Evolutionary conservation across 1,140 invertebrate genomes (phyloP).

Genomic region (Megalopta genalis): DNA sequence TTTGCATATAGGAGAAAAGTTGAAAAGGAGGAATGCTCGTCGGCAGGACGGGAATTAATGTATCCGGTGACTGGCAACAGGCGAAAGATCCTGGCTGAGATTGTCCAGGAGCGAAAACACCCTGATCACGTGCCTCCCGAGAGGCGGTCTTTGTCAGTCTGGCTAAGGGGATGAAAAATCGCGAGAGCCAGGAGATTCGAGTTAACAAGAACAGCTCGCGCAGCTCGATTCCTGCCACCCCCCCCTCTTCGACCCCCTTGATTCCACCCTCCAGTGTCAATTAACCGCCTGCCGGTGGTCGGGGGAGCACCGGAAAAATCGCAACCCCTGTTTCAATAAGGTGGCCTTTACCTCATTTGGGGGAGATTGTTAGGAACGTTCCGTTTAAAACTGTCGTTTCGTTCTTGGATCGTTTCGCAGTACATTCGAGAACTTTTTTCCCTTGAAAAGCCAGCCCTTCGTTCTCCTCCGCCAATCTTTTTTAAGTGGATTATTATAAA

Average conservation of each 20-base stretch:
- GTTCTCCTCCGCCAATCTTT: neutral
- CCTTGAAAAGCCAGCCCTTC: constrained; percentile 40
- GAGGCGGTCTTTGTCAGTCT: constrained; percentile 68
- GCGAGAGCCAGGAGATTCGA: constrained; percentile 74
- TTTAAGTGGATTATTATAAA: constrained; percentile 1
- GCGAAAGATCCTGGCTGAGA: constrained; percentile 66
- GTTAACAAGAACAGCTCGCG: constrained; percentile 78
- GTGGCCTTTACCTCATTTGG: constrained; percentile 80
- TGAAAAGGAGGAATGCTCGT: neutral
- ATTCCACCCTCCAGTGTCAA: constrained; percentile 77
- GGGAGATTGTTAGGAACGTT: constrained; percentile 77
- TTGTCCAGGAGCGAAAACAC: constrained; percentile 73
- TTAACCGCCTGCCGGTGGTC: constrained; percentile 75
- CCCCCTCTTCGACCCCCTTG: constrained; percentile 27
- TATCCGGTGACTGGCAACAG: constrained; percentile 49
- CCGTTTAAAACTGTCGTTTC: constrained; percentile 78
- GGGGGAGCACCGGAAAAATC: constrained; percentile 76
- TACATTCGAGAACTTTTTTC: constrained; percentile 72
- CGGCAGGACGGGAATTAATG: constrained; percentile 49
- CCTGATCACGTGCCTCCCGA: constrained; percentile 64
- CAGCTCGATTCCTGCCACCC: constrained; percentile 58
- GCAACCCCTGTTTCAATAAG: constrained; percentile 80
- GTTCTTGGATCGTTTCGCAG: constrained; percentile 73
- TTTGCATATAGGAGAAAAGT: neutral
- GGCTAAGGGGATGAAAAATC: constrained; percentile 78